Evolutionary conservation across 2,888 invertebrate species (phyloP).

Genomic region (Argynnis bischoffii): DNA sequence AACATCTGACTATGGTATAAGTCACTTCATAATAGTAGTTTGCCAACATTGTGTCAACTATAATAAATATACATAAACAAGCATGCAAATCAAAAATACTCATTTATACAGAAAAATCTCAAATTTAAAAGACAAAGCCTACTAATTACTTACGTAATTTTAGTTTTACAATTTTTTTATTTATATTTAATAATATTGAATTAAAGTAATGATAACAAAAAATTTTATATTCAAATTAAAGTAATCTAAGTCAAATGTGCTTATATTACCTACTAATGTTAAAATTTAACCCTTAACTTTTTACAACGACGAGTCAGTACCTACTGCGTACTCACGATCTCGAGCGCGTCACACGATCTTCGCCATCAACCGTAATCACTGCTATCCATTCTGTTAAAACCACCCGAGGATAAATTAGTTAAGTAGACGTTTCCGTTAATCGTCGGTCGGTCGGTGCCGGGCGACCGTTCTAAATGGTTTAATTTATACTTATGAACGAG

Average conservation of each 20-base stretch:
- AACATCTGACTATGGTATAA: slow-evolving; percentile 75
- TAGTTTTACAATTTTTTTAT: no score
- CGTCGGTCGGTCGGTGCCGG: slow-evolving; percentile 77
- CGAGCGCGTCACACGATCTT: slow-evolving; percentile 40
- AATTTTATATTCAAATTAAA: no score
- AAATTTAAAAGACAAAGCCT: background rate
- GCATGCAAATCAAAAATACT: background rate
- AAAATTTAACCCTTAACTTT: slow-evolving; percentile 3
- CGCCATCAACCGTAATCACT: slow-evolving; percentile 71
- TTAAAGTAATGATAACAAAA: no score
- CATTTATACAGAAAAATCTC: background rate
- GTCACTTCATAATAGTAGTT: slow-evolving; percentile 44
- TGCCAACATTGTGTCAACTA: slow-evolving; percentile 33
- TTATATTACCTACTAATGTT: background rate
- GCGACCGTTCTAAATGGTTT: slow-evolving; percentile 81
- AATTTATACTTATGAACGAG: slow-evolving; percentile 83
- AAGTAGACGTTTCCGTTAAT: slow-evolving; percentile 84
- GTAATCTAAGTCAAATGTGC: background rate
- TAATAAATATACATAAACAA: background rate
- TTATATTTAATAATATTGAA: no score
- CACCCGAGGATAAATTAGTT: slow-evolving; percentile 83
- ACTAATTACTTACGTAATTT: no score
- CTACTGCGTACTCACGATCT: slow-evolving; percentile 24
- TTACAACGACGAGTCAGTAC: background rate
- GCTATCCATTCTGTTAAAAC: slow-evolving; percentile 84